A percentile compares a stretch with the other conserved stretches of the same genome.
Evolutionary conservation across 2,797 vertebrate species (phyloP).

Genomic region (Myotis vivesi): DNA sequence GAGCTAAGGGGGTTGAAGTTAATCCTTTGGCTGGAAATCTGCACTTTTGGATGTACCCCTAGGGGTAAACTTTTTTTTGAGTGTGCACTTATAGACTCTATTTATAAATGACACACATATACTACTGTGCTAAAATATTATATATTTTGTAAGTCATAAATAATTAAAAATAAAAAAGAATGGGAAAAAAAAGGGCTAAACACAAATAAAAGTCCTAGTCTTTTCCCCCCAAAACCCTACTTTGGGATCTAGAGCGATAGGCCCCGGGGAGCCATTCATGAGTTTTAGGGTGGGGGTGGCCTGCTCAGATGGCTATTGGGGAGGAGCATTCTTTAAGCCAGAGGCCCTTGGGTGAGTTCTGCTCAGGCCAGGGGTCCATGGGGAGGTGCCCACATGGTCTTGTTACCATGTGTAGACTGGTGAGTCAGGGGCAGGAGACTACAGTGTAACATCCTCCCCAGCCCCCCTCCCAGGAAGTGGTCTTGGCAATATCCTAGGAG

Average conservation of each 20-base stretch:
- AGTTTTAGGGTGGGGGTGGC: not conserved
- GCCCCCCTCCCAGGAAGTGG: not conserved
- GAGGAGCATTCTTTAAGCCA: not conserved
- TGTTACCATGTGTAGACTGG: not conserved
- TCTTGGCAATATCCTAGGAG: not conserved
- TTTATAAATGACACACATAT: not conserved
- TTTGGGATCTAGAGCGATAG: not conserved
- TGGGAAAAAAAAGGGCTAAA: not conserved
- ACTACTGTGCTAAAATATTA: not conserved
- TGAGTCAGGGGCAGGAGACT: not conserved
- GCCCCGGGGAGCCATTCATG: not conserved
- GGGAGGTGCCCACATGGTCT: not conserved
- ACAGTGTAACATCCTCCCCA: rapidly evolving
- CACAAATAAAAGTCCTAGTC: not conserved
- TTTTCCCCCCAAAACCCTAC: not conserved
- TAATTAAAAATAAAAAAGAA: not conserved
- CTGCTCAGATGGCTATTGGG: not conserved
- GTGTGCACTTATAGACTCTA: not conserved
- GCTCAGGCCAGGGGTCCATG: not conserved
- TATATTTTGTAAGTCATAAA: not conserved
- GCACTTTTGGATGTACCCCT: rapidly evolving
- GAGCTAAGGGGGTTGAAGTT: not conserved
- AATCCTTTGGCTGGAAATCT: not conserved
- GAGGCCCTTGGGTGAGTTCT: not conserved
- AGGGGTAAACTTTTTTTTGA: not conserved